Evolutionary conservation across 2,888 invertebrate genomes (phyloP), one percentile per base, ranked within the genome.

Genomic region (Meiosimyza platycephala): DNA sequence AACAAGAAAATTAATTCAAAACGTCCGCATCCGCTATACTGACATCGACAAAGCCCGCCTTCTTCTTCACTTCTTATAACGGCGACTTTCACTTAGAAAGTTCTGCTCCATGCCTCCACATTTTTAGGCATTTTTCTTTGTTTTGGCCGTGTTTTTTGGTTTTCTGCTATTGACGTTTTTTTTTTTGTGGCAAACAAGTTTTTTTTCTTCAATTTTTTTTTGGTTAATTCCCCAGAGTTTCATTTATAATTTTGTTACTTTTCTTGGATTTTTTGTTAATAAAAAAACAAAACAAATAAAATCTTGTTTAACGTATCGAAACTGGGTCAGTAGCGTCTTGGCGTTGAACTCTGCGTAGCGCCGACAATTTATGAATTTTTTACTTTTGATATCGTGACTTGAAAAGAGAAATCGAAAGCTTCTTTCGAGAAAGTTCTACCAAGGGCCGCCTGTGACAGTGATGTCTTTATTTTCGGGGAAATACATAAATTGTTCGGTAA

Each of bases 1-100:
- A 28, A 18, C 40, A 40, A 40, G 40, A 40, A 40, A 40, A 40
- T 40, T 40, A 40, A 40, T 40, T 40, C 40, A 40, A 40, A 40
- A 40, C 40, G 40, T 40, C 9, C 40, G 40, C 9, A 40, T 40
- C 40, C 40, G 40, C 40, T 40, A 40, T 40, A 40, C 40, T 40
- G 40, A 40, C 40, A 40, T 40, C 40, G 40, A 40, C 40, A 40
- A 40, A 40, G 40, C 40, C 40, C 40, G 40, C 40, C 63, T 18
- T 7, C 48, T 16, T 40, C 48, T 47, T 63, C 76, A 76, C 78
- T 78, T 78, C 77, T 79, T 75, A 73, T 66, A 72, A 50, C 75
- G 67, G 65, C 76, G 79, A 84, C 85, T 84, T 84, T 84, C 84
- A 85, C 84, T 84, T 85, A 85, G 84, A 84, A 84, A 84, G 84